A percentile compares a stretch with the other conserved stretches of the same genome.
These are phyloP conservation scores for Coregonus sp. DNA, from an alignment of 2,797 vertebrate genomes.

Conservation along the genomic window DNA sequence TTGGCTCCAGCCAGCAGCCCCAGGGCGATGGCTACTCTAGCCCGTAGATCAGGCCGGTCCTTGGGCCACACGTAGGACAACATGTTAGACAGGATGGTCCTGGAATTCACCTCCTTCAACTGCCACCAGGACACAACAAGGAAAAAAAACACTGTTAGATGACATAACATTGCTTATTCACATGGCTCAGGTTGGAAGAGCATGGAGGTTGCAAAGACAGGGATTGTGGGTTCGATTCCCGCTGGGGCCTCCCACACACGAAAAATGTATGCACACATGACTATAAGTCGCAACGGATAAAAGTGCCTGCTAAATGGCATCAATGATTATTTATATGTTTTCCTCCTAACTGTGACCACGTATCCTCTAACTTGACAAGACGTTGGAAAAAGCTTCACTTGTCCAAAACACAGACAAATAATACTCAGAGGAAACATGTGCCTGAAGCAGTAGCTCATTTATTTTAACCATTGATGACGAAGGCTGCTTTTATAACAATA, in stretches of 20 bases:
- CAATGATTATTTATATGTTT: too few species aligned
- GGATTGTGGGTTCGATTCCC: neutral
- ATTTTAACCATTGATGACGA: neutral
- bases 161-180: neutral
- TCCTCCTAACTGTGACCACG: too few species aligned
- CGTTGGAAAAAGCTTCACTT: too few species aligned
- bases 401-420: too few species aligned
- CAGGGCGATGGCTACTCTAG: constrained; percentile 88
- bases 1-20: constrained; percentile 90
- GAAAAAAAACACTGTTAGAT: neutral
- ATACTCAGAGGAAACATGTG: too few species aligned
- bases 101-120: constrained; percentile 89
- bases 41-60: constrained; percentile 90
- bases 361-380: too few species aligned
- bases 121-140: constrained; percentile 56
- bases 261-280: too few species aligned
- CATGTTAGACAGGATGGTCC: constrained; percentile 90
- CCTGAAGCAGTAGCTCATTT: neutral
- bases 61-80: constrained; percentile 93
- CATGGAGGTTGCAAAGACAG: neutral
- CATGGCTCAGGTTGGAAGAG: neutral
- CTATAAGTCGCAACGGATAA: too few species aligned
- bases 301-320: too few species aligned
- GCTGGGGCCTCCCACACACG: too few species aligned
- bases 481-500: neutral